Evolutionary conservation across 2,797 vertebrate genomes (phyloP), one percentile per base, ranked within the genome.

Genomic region (Galago senegalensis): DNA sequence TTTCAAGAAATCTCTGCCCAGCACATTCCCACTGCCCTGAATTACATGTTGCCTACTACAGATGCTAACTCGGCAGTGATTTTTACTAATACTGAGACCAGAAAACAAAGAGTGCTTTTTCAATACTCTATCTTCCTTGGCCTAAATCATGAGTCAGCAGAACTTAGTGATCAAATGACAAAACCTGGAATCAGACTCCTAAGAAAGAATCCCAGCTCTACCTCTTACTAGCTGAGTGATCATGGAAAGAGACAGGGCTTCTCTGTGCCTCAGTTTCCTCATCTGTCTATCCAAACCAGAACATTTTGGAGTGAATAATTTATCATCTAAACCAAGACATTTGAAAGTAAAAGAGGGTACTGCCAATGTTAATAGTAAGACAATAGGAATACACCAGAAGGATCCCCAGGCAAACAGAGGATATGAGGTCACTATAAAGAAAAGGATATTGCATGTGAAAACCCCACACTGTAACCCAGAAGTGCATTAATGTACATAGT

Each of bases 81-180:
- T 60, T 93, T 95, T 81, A 94, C 31, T 94, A 75, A 87, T 27
- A 72, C 13, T 9, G 70, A 84, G 60, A 65, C 18, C 23, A 14
- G 82, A 89, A 93, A 97, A n/a, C 34, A 37, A 13, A 81, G 58
- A 87, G 17, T 9, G 0, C 21, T 91, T 49, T 65, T 80, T 58
- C 34, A n/a, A 37, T 79, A 69, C 56, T 79, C 11, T 49, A 14
- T 91, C 67, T 91, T 91, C 75, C 56, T 91, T 91, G 91, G 56
- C 13, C 14, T 89, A 95, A 61, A 61, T 4, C 69, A 23, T 34
- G 13, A 92, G 34, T 77, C 49, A 89, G 75, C 13, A 89, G 65
- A 94, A 94, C 88, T 89, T 43, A 80, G 80, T 49, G 20, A 70
- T 70, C 73, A 72, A 67, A 65, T 34, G 31, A 77, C 53, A 94